Evolutionary conservation across 2,797 vertebrate genomes (phyloP), one percentile per base, ranked within the genome.

Genomic region (Urosaurus nigricauda): DNA sequence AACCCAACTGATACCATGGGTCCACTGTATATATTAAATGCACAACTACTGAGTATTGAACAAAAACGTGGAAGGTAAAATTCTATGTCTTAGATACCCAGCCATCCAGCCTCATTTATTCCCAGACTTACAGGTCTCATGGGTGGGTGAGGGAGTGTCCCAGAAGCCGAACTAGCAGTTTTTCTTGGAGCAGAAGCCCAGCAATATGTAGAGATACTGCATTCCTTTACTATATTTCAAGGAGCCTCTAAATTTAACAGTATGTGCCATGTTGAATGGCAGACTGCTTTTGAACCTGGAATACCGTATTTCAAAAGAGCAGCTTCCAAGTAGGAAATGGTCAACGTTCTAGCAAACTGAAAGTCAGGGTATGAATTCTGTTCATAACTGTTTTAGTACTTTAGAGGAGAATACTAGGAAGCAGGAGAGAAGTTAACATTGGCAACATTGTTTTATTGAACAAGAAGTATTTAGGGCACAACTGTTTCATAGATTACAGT

Each of bases 401-500:
- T 32, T 47, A 14, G 56, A 63, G 88, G 26, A 77, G 85, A 43
- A 35, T 56, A 13, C 21, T 35, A 58, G 24, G 68, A 68, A 88
- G 75, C 47, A 74, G 73, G 32, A 35, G 17, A 86, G 21, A 37
- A n/a, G 35, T 24, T 65, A 83, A 53, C 73, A 11, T 6, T 77
- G 60, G 17, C 3, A 43, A 73, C 53, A 56, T 71, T 71, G 32
- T 75, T 83, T 79, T 68, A 80, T 24, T 35, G 29, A 74, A 40
- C 63, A 51, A 35, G 16, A 74, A n/a, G 8, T 53, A 47, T 29
- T 63, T 74, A 71, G 89, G 87, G 82, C 87, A 0, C 84, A 40
- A 2, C 88, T 88, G 56, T 40, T 70, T 74, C 58, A 89, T 32
- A 70, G n/a, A 47, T 26, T 51, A 53, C 32, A 75, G n/a, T 68